Base-by-base conservation (phyloP, 30 jellyfish, hydroid and myxozoan species). In the Turritopsis dohrnii region DNA sequence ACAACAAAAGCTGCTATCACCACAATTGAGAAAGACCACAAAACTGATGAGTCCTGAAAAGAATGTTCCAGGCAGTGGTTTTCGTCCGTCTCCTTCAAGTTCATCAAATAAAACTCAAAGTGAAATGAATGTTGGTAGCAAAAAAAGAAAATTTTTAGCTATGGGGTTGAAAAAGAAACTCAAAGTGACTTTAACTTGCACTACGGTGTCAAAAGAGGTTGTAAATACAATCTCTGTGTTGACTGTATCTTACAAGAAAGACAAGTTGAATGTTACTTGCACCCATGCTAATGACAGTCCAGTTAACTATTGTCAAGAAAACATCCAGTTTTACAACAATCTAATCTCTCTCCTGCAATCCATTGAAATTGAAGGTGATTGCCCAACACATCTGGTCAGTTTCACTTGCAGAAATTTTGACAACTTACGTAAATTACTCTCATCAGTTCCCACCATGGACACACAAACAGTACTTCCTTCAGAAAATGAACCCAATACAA, bases 1-100 rank as follows among this genome's bases (percentile, higher is more conserved):
- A 71, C 72, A 79, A 82, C 23, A n/a, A 22, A 86, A 84, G 65
- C 28, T 81, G 29, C 20, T 80, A 23, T 25, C 31, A 18, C 20
- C 81, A 20, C 81, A 80, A 53, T 18, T 25, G 26, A 27, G 22
- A 3, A 80, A 80, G 21, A 52, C 52, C 1, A n/a, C 84, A 16
- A 76, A 76, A 28, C 13, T 41, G 60, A 16, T 25, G 1, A 26
- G 81, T 25, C 31, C 1, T 18, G 66, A 80, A 52, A 65, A 21
- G 28, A 80, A n/a, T 26, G 54, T 65, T 0, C 28, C 28, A 25
- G 87, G 75, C 7, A 69, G 77, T 69, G 77, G 77, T 69, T 69
- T 69, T 69, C 77, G 30, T 41, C 60, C 9, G n/a, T n/a, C n/a
- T 41, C 5, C 60, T 41, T 41, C 13, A 41, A 3, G 60, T 41